Conservation (phyloP, 1,140 invertebrate genomes). For the Holcopasites calliopsidis region DNA sequence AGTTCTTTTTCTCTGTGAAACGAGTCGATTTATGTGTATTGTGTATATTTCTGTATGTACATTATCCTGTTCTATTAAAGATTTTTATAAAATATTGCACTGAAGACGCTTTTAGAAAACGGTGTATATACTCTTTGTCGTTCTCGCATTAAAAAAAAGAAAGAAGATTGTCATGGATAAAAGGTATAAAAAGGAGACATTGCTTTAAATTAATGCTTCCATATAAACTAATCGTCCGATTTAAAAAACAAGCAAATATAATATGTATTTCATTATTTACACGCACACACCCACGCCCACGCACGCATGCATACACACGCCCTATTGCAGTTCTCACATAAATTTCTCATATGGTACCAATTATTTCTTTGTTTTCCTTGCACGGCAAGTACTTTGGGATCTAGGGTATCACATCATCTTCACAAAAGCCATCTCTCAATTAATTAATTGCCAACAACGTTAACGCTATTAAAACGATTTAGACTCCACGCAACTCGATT, state of each 20-base stretch:
- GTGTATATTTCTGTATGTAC: conserved; percentile 1
- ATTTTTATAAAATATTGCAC: conserved; percentile 62
- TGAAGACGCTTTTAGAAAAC: conserved; percentile 35
- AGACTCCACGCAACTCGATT: conserved; percentile 57
- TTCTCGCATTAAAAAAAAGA: conserved; percentile 36
- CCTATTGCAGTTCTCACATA: conserved; percentile 16
- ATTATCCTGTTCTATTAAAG: conserved; percentile 34
- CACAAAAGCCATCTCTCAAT: conserved; percentile 52
- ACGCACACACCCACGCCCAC: neutral
- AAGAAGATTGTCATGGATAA: conserved; percentile 58
- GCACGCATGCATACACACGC: neutral
- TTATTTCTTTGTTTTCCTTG: conserved; percentile 57
- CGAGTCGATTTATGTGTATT: conserved; percentile 40
- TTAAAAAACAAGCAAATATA: conserved; percentile 41
- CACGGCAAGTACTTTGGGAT: conserved; percentile 65
- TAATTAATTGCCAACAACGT: conserved; percentile 62
- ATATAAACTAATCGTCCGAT: conserved; percentile 32
- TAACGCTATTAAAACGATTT: conserved; percentile 63
- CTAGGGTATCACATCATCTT: conserved; percentile 46
- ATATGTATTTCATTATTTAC: conserved; percentile 34
- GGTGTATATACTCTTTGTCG: neutral
- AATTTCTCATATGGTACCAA: conserved; percentile 51
- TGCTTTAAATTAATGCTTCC: conserved; percentile 27
- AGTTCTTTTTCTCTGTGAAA: no score
- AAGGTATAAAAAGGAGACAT: conserved; percentile 42